These are phyloP conservation scores for Oceanodroma leucorhoa DNA, from an alignment of 2,797 vertebrate genomes.

Conservation along the genomic window DNA sequence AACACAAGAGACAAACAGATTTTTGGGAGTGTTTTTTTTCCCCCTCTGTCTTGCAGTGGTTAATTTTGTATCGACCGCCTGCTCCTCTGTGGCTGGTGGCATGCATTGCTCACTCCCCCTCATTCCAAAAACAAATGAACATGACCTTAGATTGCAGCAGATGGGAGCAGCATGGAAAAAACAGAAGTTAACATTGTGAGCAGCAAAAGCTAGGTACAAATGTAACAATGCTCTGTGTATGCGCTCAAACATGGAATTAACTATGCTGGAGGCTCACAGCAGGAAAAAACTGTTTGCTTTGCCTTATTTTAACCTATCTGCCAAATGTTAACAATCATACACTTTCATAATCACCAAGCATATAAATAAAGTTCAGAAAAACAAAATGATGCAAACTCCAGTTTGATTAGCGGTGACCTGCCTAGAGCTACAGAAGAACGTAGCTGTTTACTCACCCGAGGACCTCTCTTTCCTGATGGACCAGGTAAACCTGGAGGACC, in stretches of 20 bases:
- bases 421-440: neutral
- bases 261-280: neutral
- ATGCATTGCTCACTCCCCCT: conserved; percentile 25
- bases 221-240: neutral
- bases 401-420: neutral
- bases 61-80: neutral
- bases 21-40: neutral
- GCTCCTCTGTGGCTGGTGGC: neutral
- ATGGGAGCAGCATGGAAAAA: conserved; percentile 16
- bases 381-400: neutral
- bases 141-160: neutral
- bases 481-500: conserved; percentile 92
- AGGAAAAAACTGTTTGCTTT: neutral
- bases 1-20: neutral
- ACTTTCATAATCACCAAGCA: neutral
- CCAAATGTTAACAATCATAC: neutral
- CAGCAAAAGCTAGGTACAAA: conserved; percentile 6
- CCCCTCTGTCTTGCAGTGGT: neutral
- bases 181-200: neutral
- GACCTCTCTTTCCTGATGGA: conserved; percentile 89
- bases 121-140: conserved; percentile 49
- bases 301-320: neutral
- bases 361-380: neutral
- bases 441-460: conserved; percentile 84
- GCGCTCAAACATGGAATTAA: neutral